Evolutionary conservation across 2,797 vertebrate species (phyloP).

Genomic region (Mionectes olivaceus): DNA sequence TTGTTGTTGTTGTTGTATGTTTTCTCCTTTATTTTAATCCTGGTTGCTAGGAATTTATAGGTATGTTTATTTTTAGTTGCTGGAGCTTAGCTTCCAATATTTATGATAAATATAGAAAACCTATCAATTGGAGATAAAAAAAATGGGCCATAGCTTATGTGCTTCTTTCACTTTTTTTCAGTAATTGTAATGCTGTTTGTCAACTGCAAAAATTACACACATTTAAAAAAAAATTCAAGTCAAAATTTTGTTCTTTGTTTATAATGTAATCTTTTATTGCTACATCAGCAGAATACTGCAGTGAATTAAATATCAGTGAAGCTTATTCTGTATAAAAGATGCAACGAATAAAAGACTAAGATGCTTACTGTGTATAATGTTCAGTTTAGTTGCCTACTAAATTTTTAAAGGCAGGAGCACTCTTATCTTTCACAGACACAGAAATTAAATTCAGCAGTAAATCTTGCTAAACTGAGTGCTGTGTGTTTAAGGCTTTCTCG

Average conservation of each 20-base stretch:
- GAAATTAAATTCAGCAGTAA: background rate
- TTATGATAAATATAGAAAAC: conserved; percentile 63
- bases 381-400: conserved; percentile 77
- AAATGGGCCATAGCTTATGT: conserved; percentile 70
- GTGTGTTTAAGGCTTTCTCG: background rate
- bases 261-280: conserved; percentile 79
- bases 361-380: conserved; percentile 77
- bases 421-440: background rate
- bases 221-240: conserved; percentile 46
- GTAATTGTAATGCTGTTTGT: conserved; percentile 80
- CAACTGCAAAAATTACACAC: conserved; percentile 61
- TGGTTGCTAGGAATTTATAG: conserved; percentile 69
- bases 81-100: conserved; percentile 75
- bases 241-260: conserved; percentile 76
- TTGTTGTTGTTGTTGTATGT: conserved; percentile 68
- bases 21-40: conserved; percentile 61
- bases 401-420: conserved; percentile 51
- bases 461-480: background rate
- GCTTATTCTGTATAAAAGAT: conserved; percentile 80
- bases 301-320: conserved; percentile 80
- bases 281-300: conserved; percentile 77
- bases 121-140: conserved; percentile 41
- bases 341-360: conserved; percentile 80
- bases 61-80: conserved; percentile 71
- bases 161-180: conserved; percentile 74